Evolutionary conservation across 2,113 vertebrate genomes (phyloP).

Genomic region (Ptilorrhoa leucosticta): DNA sequence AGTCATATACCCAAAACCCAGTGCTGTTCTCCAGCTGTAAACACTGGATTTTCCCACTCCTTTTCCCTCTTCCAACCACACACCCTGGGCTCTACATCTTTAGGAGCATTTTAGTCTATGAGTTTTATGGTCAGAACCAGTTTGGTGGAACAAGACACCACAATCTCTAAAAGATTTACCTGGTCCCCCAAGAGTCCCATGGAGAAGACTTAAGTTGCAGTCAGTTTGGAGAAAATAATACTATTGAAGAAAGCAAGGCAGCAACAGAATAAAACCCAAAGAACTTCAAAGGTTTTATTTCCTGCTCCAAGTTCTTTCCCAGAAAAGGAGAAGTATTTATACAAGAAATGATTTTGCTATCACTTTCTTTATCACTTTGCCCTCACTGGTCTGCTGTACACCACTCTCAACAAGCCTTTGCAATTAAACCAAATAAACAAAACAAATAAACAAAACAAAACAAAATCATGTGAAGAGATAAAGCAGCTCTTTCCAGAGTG

Average conservation of each 20-base stretch:
- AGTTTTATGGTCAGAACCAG: background rate
- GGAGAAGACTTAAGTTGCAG: background rate
- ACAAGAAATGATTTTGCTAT: fast-evolving
- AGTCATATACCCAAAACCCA: fast-evolving
- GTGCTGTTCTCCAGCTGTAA: background rate
- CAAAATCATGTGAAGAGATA: fast-evolving
- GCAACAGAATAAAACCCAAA: background rate
- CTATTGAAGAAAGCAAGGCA: background rate
- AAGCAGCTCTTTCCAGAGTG: background rate
- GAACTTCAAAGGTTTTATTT: background rate
- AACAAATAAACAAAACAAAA: background rate
- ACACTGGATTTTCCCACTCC: background rate
- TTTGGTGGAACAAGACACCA: background rate
- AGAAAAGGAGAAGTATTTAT: background rate
- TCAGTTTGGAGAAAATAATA: background rate
- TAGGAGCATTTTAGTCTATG: background rate
- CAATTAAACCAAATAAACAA: no score
- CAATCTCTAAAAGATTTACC: background rate
- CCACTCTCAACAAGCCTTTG: background rate
- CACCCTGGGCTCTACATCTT: fast-evolving
- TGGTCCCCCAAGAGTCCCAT: no score
- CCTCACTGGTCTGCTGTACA: fast-evolving
- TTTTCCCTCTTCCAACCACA: background rate
- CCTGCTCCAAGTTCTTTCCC: background rate
- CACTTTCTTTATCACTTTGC: background rate